Evolutionary conservation across 2,797 vertebrate genomes (phyloP).

Genomic region (Petrocephalus sullivani): DNA sequence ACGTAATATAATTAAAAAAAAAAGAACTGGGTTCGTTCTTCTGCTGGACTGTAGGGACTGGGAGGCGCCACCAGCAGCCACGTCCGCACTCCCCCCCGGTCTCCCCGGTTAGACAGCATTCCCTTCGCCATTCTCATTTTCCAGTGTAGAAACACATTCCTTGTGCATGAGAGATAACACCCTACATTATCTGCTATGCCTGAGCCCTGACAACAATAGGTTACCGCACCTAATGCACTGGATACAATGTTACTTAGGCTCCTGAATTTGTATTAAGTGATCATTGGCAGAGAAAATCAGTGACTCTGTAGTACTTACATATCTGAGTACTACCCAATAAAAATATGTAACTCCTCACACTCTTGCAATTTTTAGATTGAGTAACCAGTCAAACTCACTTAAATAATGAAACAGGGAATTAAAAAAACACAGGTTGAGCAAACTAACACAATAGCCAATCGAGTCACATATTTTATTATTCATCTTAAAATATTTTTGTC

Average conservation of each 20-base stretch:
- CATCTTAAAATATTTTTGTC: conserved; percentile 73
- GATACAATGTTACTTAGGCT: background rate
- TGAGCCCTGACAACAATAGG: background rate
- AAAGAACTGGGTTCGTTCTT: background rate
- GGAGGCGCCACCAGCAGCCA: background rate
- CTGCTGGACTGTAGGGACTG: background rate
- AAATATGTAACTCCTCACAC: background rate
- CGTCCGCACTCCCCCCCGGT: background rate
- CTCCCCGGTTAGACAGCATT: background rate
- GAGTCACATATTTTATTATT: conserved; percentile 74
- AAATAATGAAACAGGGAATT: background rate
- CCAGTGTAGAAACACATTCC: background rate
- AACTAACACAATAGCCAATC: conserved; percentile 62
- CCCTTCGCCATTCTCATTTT: background rate
- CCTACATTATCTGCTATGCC: background rate
- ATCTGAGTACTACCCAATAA: background rate
- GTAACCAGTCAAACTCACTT: background rate
- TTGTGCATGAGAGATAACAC: background rate
- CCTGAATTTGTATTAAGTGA: background rate
- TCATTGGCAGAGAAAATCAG: background rate
- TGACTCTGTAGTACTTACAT: background rate
- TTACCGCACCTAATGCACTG: background rate
- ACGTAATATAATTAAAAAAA: background rate
- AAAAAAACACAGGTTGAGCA: conserved; percentile 35
- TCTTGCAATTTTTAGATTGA: background rate